Evolutionary conservation across 2,888 invertebrate genomes (phyloP).

Genomic region (Polydesmus complanatus): DNA sequence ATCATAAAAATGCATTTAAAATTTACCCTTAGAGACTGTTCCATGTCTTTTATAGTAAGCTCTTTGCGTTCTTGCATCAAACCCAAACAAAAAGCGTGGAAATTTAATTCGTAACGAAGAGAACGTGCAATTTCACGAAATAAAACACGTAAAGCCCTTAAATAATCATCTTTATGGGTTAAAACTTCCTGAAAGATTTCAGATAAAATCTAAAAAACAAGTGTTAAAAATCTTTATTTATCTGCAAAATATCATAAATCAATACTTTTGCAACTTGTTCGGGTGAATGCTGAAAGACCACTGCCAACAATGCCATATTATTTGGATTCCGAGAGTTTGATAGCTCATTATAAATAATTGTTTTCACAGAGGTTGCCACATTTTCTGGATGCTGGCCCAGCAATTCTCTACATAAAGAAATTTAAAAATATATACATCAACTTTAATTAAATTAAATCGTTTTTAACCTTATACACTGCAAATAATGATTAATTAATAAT

Average conservation of each 20-base stretch:
- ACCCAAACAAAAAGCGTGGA: slow-evolving; percentile 62
- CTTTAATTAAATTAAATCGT: background rate
- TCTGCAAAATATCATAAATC: no score
- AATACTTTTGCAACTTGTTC: slow-evolving; percentile 55
- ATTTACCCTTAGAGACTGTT: slow-evolving; percentile 26
- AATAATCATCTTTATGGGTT: slow-evolving; percentile 74
- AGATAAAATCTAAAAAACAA: slow-evolving; percentile 29
- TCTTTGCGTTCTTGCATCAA: slow-evolving; percentile 44
- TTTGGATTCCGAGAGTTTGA: slow-evolving; percentile 78
- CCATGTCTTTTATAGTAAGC: slow-evolving; percentile 29
- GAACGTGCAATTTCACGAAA: slow-evolving; percentile 78
- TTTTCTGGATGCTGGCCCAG: slow-evolving; percentile 71
- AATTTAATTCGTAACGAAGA: slow-evolving; percentile 62
- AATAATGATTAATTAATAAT: slow-evolving; percentile 74
- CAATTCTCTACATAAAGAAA: slow-evolving; percentile 53
- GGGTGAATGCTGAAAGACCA: slow-evolving; percentile 71
- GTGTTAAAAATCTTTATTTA: background rate
- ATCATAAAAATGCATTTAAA: background rate
- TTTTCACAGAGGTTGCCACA: slow-evolving; percentile 67
- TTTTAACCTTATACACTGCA: slow-evolving; percentile 54
- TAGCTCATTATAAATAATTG: slow-evolving; percentile 87
- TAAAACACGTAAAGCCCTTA: slow-evolving; percentile 69
- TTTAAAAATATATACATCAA: slow-evolving; percentile 5
- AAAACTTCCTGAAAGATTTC: slow-evolving; percentile 57
- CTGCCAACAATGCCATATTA: slow-evolving; percentile 81